Evolutionary conservation across 2,888 invertebrate species (phyloP), one percentile per base, ranked within the genome.

Genomic region (Spodoptera littoralis): DNA sequence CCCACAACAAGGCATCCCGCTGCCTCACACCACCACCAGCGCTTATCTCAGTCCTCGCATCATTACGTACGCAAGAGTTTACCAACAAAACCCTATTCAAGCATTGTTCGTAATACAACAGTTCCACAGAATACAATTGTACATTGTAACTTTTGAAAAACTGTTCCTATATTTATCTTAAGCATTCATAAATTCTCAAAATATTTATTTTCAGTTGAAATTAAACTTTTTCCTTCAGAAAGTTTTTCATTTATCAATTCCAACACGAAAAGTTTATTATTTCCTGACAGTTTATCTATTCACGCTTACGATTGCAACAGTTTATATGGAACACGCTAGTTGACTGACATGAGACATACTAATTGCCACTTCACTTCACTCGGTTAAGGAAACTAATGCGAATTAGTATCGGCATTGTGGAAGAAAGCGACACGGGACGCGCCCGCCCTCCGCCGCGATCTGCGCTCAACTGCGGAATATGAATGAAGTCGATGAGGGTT

Each of bases 1-100:
- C 11, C 94, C 94, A 84, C 94, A 94, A 80, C 94, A 94, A 72
- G 94, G 92, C 94, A 94, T 94, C 36, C 73, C 81, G 75, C 64
- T 73, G 44, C 69, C 66, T 70, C 80, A 79, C 76, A 70, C 73
- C 73, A 76, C 70, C 68, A 71, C 64, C 53, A 54, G 62, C 49
- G 62, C 65, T 65, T 55, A 78, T 65, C 65, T 56, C 57, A 60
- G 57, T 57, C 53, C 71, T 55, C 66, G 61, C 69, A 76, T 70
- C 53, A 69, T 65, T 45, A 56, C 27, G 54, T 43, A 61, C 67
- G 36, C 61, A 42, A 50, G 45, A 65, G 56, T 72, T 65, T 61
- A 52, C 61, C 50, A 61, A 64, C 65, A 57, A 60, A 59, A 54
- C 54, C 49, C 58, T 67, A 60, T 62, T 62, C 50, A 58, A 59